These are phyloP conservation scores for Trachelipus rathkii DNA, from an alignment of 1,140 invertebrate species.

Conservation along the genomic window DNA sequence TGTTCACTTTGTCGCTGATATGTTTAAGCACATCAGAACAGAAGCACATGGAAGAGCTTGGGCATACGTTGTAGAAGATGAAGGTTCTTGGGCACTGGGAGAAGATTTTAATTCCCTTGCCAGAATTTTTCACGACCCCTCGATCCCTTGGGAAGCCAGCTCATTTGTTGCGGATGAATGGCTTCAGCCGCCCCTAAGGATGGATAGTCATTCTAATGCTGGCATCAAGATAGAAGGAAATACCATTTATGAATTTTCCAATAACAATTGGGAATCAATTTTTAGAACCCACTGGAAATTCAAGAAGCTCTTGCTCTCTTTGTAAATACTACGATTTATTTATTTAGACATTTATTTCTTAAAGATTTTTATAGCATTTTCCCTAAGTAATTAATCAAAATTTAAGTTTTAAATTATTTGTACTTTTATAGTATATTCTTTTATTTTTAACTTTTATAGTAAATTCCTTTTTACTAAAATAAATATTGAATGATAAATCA, in stretches of 20 bases:
- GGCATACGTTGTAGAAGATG: slow-evolving; percentile 76
- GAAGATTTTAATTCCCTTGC: slow-evolving; percentile 69
- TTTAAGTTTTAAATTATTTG: too few relatives aligned
- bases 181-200: slow-evolving; percentile 70
- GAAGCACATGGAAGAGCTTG: slow-evolving; percentile 71
- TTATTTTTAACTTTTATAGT: too few relatives aligned
- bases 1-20: slow-evolving; percentile 59
- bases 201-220: slow-evolving; percentile 81
- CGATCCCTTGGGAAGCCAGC: slow-evolving; percentile 44
- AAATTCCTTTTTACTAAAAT: too few relatives aligned
- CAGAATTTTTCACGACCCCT: slow-evolving; percentile 46
- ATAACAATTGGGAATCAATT: slow-evolving; percentile 74
- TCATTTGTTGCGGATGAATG: slow-evolving; percentile 48
- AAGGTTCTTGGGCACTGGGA: slow-evolving; percentile 82
- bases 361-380: too few relatives aligned
- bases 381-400: too few relatives aligned
- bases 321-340: slow-evolving; percentile 59
- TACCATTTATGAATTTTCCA: slow-evolving; percentile 76
- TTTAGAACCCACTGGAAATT: slow-evolving; percentile 67
- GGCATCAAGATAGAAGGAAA: slow-evolving; percentile 85
- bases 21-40: slow-evolving; percentile 66
- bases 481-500: too few relatives aligned
- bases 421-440: too few relatives aligned
- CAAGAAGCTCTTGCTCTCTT: slow-evolving; percentile 74
- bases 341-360: too few relatives aligned